A percentile compares a stretch with the other conserved stretches of the same genome.
Evolutionary conservation across 2,888 invertebrate species (phyloP).

Genomic region (Portevinia maculata): DNA sequence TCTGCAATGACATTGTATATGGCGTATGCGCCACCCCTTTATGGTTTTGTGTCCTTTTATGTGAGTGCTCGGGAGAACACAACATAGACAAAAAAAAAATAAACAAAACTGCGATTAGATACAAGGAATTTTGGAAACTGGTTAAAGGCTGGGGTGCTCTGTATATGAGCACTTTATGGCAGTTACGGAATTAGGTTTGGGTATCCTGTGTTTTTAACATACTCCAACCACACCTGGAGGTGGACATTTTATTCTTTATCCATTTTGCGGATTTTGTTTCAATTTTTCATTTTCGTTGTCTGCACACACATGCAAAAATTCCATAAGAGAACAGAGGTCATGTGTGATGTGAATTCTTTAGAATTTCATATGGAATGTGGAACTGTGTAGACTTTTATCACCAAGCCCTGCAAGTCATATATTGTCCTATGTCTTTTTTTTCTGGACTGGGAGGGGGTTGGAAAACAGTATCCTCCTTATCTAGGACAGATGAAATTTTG

Average conservation of each 20-base stretch:
- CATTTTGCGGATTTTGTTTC: conserved; percentile 72
- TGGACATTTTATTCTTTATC: conserved; percentile 68
- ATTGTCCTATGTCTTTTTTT: conserved; percentile 17
- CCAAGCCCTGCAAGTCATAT: conserved; percentile 64
- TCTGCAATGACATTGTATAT: conserved; percentile 1
- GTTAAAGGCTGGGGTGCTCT: neutral
- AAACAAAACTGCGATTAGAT: conserved; percentile 48
- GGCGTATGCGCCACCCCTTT: conserved; percentile 3
- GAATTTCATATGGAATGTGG: conserved; percentile 37
- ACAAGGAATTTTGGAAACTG: conserved; percentile 54
- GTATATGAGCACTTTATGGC: conserved; percentile 25
- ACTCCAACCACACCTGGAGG: conserved; percentile 42
- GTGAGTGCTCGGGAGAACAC: conserved; percentile 28
- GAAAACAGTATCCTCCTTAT: conserved; percentile 31
- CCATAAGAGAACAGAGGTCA: conserved; percentile 14
- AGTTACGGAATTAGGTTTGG: conserved; percentile 34
- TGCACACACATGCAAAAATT: conserved; percentile 64
- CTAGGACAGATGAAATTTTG: conserved; percentile 62
- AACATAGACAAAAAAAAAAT: conserved; percentile 6
- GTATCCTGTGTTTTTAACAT: conserved; percentile 49
- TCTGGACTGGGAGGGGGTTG: too few species aligned
- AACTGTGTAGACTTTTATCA: conserved; percentile 57
- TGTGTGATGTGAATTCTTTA: conserved; percentile 49
- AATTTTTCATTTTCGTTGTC: conserved; percentile 23
- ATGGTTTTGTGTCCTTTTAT: conserved; percentile 12